phyloP scores from a whole-genome alignment of 2,888 invertebrate genomes.

The Lasiommata megera region DNA sequence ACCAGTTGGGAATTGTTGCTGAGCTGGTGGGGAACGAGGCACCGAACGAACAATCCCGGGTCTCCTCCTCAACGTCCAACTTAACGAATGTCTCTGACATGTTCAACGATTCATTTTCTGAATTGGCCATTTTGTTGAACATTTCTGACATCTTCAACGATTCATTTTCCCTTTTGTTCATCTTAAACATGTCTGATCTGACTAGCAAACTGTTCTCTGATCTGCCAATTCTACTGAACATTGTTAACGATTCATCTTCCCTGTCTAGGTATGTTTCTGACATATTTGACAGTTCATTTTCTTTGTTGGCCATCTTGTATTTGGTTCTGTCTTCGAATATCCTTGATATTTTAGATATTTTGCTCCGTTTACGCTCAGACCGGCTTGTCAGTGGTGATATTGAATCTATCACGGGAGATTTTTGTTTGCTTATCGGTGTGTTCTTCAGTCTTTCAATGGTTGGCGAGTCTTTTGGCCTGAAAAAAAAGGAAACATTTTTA shows the following conservation, averaged over 20 bases:
- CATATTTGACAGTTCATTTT: slow-evolving; percentile 32
- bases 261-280: slow-evolving; percentile 37
- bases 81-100: slow-evolving; percentile 49
- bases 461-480: slow-evolving; percentile 44
- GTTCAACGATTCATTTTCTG: slow-evolving; percentile 34
- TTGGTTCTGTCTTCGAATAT: slow-evolving; percentile 61
- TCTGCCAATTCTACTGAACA: background rate
- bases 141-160: background rate
- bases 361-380: slow-evolving; percentile 37
- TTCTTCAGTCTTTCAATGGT: slow-evolving; percentile 49
- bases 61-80: slow-evolving; percentile 63
- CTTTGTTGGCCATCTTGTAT: slow-evolving; percentile 62
- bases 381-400: slow-evolving; percentile 37
- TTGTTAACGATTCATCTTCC: background rate
- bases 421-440: slow-evolving; percentile 32
- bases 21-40: slow-evolving; percentile 44
- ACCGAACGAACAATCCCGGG: slow-evolving; percentile 61
- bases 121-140: slow-evolving; percentile 47
- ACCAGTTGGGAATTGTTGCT: slow-evolving; percentile 44
- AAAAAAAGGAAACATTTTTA: background rate
- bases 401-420: slow-evolving; percentile 40
- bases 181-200: background rate
- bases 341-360: slow-evolving; percentile 56
- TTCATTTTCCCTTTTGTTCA: background rate
- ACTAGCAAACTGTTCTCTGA: background rate